phyloP scores from a whole-genome alignment of 1,140 invertebrate species.

The Bombus superbus region DNA sequence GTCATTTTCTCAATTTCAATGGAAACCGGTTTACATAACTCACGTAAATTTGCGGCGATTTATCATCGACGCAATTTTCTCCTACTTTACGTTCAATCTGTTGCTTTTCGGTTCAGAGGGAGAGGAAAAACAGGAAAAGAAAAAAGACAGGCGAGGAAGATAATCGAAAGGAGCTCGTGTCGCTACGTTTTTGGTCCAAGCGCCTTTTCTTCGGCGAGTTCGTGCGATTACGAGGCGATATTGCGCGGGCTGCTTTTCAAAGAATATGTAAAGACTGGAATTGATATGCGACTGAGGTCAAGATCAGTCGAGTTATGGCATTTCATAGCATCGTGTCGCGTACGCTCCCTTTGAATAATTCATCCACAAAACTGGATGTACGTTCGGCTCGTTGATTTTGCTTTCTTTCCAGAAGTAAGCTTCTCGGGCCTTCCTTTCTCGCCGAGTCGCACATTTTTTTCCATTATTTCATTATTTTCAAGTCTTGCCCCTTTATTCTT shows the following conservation, averaged over 20 bases:
- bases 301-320: constrained; percentile 18
- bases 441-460: neutral
- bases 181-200: neutral
- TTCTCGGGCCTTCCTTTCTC: too few relatives aligned
- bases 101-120: neutral
- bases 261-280: constrained; percentile 14
- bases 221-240: neutral
- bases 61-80: neutral
- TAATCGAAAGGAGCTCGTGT: neutral
- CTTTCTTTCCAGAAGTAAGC: neutral
- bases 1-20: neutral
- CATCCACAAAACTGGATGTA: neutral
- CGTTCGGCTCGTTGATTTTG: neutral
- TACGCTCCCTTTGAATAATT: constrained; percentile 14
- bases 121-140: neutral
- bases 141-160: neutral
- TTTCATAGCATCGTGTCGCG: neutral
- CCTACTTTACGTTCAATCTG: neutral
- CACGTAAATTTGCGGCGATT: neutral
- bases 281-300: constrained; percentile 27
- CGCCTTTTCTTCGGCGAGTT: neutral
- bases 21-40: neutral
- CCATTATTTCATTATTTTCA: neutral
- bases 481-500: neutral
- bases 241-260: constrained; percentile 3